Conservation (phyloP, 1,140 invertebrate species). For the Listronotus oregonensis region DNA sequence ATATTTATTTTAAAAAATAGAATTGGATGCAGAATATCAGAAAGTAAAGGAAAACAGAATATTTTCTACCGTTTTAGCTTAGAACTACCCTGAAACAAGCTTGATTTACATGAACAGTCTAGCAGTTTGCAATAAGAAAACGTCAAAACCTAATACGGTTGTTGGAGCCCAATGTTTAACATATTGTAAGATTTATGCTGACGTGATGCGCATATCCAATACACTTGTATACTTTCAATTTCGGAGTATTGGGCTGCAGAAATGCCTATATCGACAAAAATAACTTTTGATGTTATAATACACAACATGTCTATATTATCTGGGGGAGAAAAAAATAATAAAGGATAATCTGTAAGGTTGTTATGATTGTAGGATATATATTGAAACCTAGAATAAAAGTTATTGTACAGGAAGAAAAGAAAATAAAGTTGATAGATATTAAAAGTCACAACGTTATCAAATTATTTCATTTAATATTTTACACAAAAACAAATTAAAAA, state of each 20-base stretch:
- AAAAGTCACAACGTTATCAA: no score
- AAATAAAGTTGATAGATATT: no score
- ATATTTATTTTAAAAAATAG: no score
- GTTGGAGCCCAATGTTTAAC: neutral
- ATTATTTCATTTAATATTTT: no score
- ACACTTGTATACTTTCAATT: conserved; percentile 12
- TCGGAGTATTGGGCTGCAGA: neutral
- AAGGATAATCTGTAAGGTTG: no score
- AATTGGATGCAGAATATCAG: neutral
- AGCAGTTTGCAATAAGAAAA: conserved; percentile 15
- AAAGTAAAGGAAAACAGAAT: conserved; percentile 12
- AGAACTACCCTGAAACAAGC: neutral
- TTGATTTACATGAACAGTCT: conserved; percentile 9
- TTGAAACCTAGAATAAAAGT: no score
- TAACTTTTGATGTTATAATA: conserved; percentile 1
- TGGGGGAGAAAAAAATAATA: no score
- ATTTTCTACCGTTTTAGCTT: conserved; percentile 13
- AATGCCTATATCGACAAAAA: neutral
- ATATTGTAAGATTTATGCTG: conserved; percentile 25
- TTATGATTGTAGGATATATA: no score
- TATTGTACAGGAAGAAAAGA: no score
- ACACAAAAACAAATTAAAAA: no score
- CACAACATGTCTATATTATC: no score
- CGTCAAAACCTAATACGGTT: conserved; percentile 6
- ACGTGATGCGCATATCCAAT: conserved; percentile 12